Evolutionary conservation across 2,888 invertebrate genomes (phyloP).

Genomic region (Nomada fucata): DNA sequence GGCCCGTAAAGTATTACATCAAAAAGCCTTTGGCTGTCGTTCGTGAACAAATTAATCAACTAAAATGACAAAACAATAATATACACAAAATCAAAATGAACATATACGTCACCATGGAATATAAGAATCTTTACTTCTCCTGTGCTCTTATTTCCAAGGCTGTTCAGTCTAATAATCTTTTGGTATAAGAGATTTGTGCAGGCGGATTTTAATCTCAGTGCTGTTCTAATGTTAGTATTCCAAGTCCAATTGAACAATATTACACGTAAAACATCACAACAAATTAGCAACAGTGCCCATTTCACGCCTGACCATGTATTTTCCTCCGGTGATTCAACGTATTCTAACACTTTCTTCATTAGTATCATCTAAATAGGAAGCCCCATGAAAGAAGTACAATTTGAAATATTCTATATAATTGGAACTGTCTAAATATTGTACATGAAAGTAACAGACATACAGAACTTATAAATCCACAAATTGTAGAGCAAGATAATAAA

Average conservation of each 20-base stretch:
- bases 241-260: conserved; percentile 85
- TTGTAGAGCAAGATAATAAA: conserved; percentile 82
- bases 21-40: conserved; percentile 86
- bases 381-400: background rate
- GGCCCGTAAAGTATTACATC: conserved; percentile 85
- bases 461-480: conserved; percentile 85
- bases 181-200: conserved; percentile 81
- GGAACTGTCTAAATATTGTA: background rate
- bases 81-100: background rate
- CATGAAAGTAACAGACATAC: conserved; percentile 78
- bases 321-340: conserved; percentile 82
- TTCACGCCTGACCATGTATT: conserved; percentile 83
- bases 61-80: conserved; percentile 75
- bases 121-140: conserved; percentile 78
- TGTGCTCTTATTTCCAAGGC: conserved; percentile 84
- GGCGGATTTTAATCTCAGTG: conserved; percentile 81
- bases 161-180: conserved; percentile 81
- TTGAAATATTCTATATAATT: no score
- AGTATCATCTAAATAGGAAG: conserved; percentile 82
- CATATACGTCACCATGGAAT: background rate
- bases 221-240: conserved; percentile 85
- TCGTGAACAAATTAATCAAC: conserved; percentile 86
- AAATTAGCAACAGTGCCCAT: conserved; percentile 84
- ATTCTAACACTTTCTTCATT: conserved; percentile 84
- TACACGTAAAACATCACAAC: conserved; percentile 84